Conservation (phyloP, 2,113 vertebrate genomes). For the Synodontis membranacea region DNA sequence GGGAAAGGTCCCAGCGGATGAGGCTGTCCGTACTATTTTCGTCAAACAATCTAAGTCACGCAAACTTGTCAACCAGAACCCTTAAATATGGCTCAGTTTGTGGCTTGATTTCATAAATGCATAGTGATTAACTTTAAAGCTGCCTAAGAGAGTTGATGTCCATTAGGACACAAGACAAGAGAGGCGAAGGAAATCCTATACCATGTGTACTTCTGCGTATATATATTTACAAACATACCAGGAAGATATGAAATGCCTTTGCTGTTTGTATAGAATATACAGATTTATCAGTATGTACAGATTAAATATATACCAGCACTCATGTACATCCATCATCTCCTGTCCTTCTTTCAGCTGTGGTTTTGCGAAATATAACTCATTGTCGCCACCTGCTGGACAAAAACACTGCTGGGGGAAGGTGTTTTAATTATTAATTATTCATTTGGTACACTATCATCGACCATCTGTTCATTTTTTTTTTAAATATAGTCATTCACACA, state of each 20-base stretch:
- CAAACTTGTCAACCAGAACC: background rate
- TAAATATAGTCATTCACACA: background rate
- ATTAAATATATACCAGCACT: background rate
- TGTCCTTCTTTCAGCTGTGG: background rate
- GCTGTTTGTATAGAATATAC: background rate
- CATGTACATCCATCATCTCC: background rate
- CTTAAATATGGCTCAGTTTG: background rate
- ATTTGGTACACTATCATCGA: background rate
- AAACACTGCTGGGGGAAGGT: background rate
- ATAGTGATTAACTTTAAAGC: background rate
- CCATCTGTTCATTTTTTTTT: background rate
- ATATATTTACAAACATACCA: background rate
- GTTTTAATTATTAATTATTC: background rate
- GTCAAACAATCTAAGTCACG: background rate
- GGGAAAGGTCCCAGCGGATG: slow-evolving; percentile 63
- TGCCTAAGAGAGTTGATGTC: background rate
- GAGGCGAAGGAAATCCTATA: background rate
- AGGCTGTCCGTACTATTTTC: slow-evolving; percentile 50
- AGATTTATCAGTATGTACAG: background rate
- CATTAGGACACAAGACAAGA: background rate
- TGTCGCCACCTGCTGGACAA: slow-evolving; percentile 23
- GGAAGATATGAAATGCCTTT: background rate
- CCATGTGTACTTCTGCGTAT: background rate
- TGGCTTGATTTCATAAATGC: background rate
- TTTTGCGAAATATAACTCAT: background rate